phyloP scores from a whole-genome alignment of 2,888 invertebrate species.

The Pollenia angustigena region DNA sequence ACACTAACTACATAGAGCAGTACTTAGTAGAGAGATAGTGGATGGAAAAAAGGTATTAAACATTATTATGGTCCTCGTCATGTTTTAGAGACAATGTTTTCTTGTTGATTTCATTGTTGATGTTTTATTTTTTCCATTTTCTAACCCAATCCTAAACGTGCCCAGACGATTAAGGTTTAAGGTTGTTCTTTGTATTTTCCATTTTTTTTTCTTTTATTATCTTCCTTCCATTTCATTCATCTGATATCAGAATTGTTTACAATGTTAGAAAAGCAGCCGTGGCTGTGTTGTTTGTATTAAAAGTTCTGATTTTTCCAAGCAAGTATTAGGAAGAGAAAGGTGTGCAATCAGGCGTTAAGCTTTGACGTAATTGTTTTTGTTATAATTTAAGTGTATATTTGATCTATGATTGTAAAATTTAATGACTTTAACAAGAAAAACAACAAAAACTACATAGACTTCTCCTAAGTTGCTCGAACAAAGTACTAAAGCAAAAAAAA shows the following conservation, averaged over 20 bases:
- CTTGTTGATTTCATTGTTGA: constrained; percentile 44
- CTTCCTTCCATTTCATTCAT: constrained; percentile 47
- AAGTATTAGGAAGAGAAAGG: constrained; percentile 66
- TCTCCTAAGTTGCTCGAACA: constrained; percentile 14
- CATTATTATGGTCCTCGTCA: constrained; percentile 58
- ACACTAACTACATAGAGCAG: constrained; percentile 52
- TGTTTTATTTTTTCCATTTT: constrained; percentile 54
- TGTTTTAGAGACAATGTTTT: constrained; percentile 70
- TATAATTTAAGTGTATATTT: constrained; percentile 74
- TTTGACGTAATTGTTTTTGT: constrained; percentile 77
- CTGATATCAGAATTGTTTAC: constrained; percentile 68
- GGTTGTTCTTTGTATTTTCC: constrained; percentile 43
- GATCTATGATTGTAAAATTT: constrained; percentile 73
- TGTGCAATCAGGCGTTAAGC: constrained; percentile 77
- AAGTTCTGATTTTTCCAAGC: constrained; percentile 23
- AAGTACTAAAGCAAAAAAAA: constrained; percentile 20
- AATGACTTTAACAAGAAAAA: constrained; percentile 65
- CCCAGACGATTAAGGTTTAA: constrained; percentile 71
- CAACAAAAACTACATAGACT: constrained; percentile 20
- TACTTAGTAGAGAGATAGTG: constrained; percentile 35
- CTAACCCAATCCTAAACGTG: constrained; percentile 64
- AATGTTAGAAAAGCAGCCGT: constrained; percentile 48
- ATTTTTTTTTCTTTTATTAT: constrained; percentile 14
- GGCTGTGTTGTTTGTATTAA: constrained; percentile 32
- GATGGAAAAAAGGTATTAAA: constrained; percentile 48